Base-by-base conservation (phyloP, 2,888 invertebrate genomes). In the Drepanosiphum platanoidis region DNA sequence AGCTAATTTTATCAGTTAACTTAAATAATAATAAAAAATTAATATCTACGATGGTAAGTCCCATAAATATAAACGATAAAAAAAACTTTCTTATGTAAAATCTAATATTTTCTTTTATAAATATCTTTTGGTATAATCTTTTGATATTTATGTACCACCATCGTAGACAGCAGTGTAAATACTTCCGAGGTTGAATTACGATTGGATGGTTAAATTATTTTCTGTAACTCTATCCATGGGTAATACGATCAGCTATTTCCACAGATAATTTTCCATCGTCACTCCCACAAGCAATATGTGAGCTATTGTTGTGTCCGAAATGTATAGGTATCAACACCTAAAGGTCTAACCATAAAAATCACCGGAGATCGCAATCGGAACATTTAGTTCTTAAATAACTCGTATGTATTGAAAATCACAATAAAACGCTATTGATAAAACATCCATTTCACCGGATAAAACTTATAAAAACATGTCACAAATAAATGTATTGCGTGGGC, bases 221-320 rank as follows among this genome's bases (percentile, higher is more conserved):
- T 66, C 68, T 84, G 84, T 77, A 84, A 84, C 30, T 66, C 58
- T 75, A 84, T 84, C 84, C 84, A 7, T 36, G 36, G n/a, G 83
- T 84, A 84, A 84, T 75, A 84, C 84, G 83, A 84, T 84, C 83
- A 22, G 68, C 71, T 30, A 32, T 81, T 81, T 58, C 58, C 81
- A 66, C 78, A 39, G 27, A 39, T 39, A 11, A 78, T 46, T 66
- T 79, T 32, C 66, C 32, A 30, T 58, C 58, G 39, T 81, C 58
- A 58, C 36, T 58, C 30, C 27, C 52, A 61, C n/a, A 46, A 27
- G 22, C 52, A 80, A 27, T 22, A 66, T 18, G 30, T 9, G 22
- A 81, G n/a, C 58, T 81, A 81, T 81, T 81, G 81, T 81, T 71
- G 39, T 58, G 70, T 80, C 34, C 9, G 22, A 70, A 61, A 61